A percentile compares a stretch with the other conserved stretches of the same genome.
Conservation (phyloP, 2,888 invertebrate genomes). For the Anagyrus pseudococci region DNA sequence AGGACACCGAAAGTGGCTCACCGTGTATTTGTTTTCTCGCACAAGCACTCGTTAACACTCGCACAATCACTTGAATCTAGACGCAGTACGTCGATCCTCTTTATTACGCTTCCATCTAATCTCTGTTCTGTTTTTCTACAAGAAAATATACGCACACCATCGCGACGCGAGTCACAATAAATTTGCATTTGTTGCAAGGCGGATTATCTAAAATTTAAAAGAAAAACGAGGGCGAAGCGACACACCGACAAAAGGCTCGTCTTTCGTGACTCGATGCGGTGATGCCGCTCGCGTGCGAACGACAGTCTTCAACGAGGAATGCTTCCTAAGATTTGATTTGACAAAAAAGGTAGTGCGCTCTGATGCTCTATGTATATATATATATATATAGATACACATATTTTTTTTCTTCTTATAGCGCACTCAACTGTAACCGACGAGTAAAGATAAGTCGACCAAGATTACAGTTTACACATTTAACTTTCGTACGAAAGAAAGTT, state of each 20-base stretch:
- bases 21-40: constrained; percentile 27
- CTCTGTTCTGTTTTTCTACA: constrained; percentile 30
- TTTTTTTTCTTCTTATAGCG: constrained; percentile 20
- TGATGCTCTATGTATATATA: constrained; percentile 29
- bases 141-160: constrained; percentile 19
- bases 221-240: constrained; percentile 33
- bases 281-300: constrained; percentile 38
- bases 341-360: constrained; percentile 31
- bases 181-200: constrained; percentile 33
- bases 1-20: constrained; percentile 28
- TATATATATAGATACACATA: constrained; percentile 15
- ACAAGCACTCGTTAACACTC: constrained; percentile 27
- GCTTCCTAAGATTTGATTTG: constrained; percentile 46
- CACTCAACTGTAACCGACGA: constrained; percentile 24
- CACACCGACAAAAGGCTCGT: constrained; percentile 34
- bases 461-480: constrained; percentile 36
- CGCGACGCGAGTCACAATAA: constrained; percentile 18
- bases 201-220: constrained; percentile 25
- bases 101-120: constrained; percentile 15
- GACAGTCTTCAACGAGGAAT: constrained; percentile 57
- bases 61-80: constrained; percentile 27
- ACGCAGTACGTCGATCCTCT: constrained; percentile 28
- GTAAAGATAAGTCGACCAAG: constrained; percentile 34
- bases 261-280: constrained; percentile 18
- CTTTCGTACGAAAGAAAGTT: constrained; percentile 32